Conservation (phyloP, 2,888 invertebrate genomes). For the Acanthococcus lagerstroemiae region DNA sequence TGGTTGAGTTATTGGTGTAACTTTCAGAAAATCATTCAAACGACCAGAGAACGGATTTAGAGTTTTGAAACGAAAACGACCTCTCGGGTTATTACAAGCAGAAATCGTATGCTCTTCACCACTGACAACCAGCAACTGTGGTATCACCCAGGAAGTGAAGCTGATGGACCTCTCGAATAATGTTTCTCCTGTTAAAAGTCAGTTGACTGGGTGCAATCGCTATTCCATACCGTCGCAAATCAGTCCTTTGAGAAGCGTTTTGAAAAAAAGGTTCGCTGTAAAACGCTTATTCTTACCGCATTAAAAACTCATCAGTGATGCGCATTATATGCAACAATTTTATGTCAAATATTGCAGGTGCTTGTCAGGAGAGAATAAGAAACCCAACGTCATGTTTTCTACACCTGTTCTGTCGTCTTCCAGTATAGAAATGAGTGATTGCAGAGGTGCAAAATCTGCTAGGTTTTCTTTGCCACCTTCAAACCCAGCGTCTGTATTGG, state of each 20-base stretch:
- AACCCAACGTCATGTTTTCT: constrained; percentile 59
- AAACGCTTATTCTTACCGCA: background rate
- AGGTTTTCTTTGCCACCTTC: constrained; percentile 31
- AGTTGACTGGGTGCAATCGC: background rate
- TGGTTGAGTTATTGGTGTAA: background rate
- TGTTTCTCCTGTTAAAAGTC: constrained; percentile 15
- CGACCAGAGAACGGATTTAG: constrained; percentile 15
- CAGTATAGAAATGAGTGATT: background rate
- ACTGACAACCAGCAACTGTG: constrained; percentile 38
- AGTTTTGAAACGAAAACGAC: constrained; percentile 33
- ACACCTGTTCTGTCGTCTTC: constrained; percentile 53
- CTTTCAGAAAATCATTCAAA: constrained; percentile 32
- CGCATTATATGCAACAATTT: too few species aligned
- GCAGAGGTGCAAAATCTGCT: constrained; percentile 18
- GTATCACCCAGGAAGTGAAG: constrained; percentile 60
- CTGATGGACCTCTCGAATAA: constrained; percentile 48
- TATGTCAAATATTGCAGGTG: background rate
- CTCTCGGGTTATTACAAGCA: background rate
- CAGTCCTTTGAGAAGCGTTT: constrained; percentile 42
- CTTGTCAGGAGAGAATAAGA: background rate
- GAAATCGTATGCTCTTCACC: constrained; percentile 14
- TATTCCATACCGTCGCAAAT: background rate
- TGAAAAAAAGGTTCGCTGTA: constrained; percentile 48
- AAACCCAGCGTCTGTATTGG: too few species aligned
- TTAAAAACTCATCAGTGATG: too few species aligned